These are phyloP conservation scores for Orgyia antiqua DNA, from an alignment of 2,888 invertebrate species.

Conservation along the genomic window DNA sequence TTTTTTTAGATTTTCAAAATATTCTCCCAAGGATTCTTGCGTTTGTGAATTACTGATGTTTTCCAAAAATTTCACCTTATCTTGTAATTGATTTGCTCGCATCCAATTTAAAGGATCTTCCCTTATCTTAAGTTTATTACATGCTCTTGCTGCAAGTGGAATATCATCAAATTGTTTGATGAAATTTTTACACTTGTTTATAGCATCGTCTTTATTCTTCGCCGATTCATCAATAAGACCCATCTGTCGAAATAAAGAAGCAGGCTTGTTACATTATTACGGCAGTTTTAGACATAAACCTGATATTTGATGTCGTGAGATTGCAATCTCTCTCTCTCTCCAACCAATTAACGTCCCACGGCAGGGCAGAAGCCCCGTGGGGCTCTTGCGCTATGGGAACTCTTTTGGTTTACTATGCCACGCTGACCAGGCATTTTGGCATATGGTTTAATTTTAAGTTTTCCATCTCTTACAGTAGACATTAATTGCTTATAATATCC, in stretches of 20 bases:
- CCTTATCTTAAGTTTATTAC: neutral
- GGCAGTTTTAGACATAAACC: too few species aligned
- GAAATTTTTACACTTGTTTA: slow-evolving; percentile 80
- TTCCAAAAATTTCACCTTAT: neutral
- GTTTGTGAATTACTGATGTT: neutral
- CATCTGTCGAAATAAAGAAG: slow-evolving; percentile 37
- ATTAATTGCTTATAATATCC: too few species aligned
- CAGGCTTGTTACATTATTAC: too few species aligned
- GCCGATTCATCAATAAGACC: slow-evolving; percentile 86
- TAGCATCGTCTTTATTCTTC: slow-evolving; percentile 78
- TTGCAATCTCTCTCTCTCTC: too few species aligned
- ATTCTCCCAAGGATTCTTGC: neutral
- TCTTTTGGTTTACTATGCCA: too few species aligned
- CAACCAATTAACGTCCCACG: too few species aligned
- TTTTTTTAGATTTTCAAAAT: neutral
- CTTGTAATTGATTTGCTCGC: neutral
- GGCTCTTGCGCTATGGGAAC: too few species aligned
- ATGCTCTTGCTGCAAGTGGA: neutral
- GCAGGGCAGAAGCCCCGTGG: too few species aligned
- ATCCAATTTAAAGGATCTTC: neutral
- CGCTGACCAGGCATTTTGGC: too few species aligned
- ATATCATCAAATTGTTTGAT: slow-evolving; percentile 80
- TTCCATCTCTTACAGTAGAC: too few species aligned
- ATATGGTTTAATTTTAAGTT: too few species aligned
- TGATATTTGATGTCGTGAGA: too few species aligned